These are phyloP conservation scores for Pandemis corylana DNA, from an alignment of 2,888 invertebrate genomes.

Conservation along the genomic window DNA sequence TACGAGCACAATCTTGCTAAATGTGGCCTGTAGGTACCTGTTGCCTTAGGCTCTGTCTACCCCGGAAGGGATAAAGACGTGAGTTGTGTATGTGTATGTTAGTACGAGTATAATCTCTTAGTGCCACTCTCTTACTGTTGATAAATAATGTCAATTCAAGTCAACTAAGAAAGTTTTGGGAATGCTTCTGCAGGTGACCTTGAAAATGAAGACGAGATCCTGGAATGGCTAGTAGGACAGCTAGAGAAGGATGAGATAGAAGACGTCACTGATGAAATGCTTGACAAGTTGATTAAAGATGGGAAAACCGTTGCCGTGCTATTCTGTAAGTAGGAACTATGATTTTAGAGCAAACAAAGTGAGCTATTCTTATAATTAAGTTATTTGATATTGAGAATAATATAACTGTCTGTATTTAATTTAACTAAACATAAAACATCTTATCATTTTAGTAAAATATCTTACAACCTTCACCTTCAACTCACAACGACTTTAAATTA, in stretches of 20 bases:
- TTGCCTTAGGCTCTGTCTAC: too few relatives aligned
- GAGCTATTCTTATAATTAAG: neutral
- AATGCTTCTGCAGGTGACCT: slow-evolving; percentile 86
- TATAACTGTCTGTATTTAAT: too few relatives aligned
- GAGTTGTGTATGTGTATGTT: too few relatives aligned
- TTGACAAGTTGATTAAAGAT: slow-evolving; percentile 94
- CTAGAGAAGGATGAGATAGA: slow-evolving; percentile 97
- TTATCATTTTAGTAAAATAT: neutral
- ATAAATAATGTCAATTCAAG: neutral
- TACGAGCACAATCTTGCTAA: too few relatives aligned
- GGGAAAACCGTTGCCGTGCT: slow-evolving; percentile 95
- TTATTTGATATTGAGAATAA: neutral
- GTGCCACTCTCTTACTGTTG: neutral
- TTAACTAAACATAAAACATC: too few relatives aligned
- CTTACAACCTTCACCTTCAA: neutral
- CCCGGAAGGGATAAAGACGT: too few relatives aligned
- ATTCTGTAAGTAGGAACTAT: slow-evolving; percentile 89
- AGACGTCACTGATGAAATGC: slow-evolving; percentile 97
- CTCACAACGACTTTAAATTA: too few relatives aligned
- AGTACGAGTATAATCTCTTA: too few relatives aligned
- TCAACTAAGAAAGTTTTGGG: neutral
- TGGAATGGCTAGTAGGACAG: slow-evolving; percentile 95
- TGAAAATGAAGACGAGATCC: slow-evolving; percentile 94
- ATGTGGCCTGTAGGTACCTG: too few relatives aligned
- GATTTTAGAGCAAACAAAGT: neutral